Evolutionary conservation across 2,888 invertebrate genomes (phyloP).

Genomic region (Archips xylosteana): DNA sequence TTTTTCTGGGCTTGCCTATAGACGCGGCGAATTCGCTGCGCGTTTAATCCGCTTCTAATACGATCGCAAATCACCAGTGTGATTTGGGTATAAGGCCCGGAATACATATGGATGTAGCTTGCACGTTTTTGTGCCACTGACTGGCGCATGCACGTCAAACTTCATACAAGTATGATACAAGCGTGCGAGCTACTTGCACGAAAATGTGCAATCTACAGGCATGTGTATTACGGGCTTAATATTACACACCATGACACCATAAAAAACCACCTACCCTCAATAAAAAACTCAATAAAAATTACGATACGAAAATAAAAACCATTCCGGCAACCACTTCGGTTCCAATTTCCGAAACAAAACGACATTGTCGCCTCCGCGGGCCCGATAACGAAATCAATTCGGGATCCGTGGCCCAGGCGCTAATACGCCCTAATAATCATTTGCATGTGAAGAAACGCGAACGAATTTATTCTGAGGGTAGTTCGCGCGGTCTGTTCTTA

Average conservation of each 20-base stretch:
- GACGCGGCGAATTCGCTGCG: no score
- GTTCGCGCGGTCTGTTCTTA: conserved; percentile 16
- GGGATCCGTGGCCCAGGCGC: conserved; percentile 33
- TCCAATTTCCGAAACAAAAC: conserved; percentile 22
- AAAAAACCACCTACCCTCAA: neutral
- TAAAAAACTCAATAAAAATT: neutral
- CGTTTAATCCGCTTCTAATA: no score
- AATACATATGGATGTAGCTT: no score
- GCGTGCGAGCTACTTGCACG: no score
- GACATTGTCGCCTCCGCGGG: neutral
- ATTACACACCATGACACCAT: neutral
- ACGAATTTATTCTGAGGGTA: conserved; percentile 48
- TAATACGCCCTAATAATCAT: conserved; percentile 54
- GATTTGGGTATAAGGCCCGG: no score
- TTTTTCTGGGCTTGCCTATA: no score
- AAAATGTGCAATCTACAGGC: no score
- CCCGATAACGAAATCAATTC: conserved; percentile 34
- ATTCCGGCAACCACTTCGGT: neutral
- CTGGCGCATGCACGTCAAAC: no score
- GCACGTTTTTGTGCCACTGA: no score
- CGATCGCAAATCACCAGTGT: no score
- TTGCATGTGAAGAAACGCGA: conserved; percentile 51
- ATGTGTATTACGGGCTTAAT: no score
- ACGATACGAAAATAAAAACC: neutral
- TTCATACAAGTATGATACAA: no score